Evolutionary conservation across 2,888 invertebrate genomes (phyloP), one percentile per base, ranked within the genome.

Genomic region (Drosophila suboccidentalis): DNA sequence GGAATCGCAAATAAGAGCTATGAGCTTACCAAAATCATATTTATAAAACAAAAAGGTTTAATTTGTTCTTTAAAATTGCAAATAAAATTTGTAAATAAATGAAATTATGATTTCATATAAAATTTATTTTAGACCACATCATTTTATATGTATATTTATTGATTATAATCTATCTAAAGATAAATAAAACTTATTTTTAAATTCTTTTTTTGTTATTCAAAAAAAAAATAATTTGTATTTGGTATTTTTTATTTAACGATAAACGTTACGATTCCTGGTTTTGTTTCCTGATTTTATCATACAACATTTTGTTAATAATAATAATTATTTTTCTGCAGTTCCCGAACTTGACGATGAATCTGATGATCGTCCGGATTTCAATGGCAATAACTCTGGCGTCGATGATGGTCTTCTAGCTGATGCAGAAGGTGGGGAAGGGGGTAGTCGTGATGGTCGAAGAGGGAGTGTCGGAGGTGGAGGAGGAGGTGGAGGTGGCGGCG

Each of bases 351-450:
- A 95, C 67, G 91, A 94, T 46, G 93, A 95, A 50, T 94, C 95
- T 64, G 93, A 93, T 41, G 93, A 91, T 19, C 90, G 91, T 50
- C 91, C 93, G 10, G 90, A 90, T 51, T 90, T 92, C 32, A 91
- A 93, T 29, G 91, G 93, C 1, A 93, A 93, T 79, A 94, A 94
- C 59, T 46, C 65, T 19, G 95, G 95, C 32, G 94, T 95, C 49
- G 96, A 96, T 71, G 96, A 96, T 87, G 95, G 95, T 0, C 93
- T 96, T 8, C n/a, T 88, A 26, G 66, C 92, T 95, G 19, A 53
- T 29, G 90, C 91, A 0, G 84, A 84, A 3, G 43, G 19, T 29
- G 90, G 91, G 0, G 84, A 84, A 3, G 43, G 19, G 13, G 47
- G 47, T 10, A 47, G 17, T 34, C 43, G 32, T 1, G 34, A 75